Evolutionary conservation across 2,797 vertebrate genomes (phyloP).

Genomic region (Tapera naevia): DNA sequence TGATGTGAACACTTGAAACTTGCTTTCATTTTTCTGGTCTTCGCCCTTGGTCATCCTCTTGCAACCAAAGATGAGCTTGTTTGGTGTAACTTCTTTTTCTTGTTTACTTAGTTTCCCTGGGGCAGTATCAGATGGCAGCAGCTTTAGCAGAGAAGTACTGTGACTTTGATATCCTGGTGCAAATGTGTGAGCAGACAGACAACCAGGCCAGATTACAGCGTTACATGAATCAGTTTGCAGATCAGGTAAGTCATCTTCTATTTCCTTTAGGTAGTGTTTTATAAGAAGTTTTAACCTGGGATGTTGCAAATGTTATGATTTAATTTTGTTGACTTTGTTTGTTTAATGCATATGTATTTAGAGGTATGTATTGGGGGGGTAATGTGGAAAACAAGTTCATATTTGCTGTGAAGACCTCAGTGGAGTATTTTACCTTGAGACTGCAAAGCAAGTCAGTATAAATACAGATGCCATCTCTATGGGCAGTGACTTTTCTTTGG

Average conservation of each 20-base stretch:
- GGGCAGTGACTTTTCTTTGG: background rate
- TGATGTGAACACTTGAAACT: background rate
- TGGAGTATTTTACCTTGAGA: background rate
- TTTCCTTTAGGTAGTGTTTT: background rate
- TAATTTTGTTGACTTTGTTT: no score
- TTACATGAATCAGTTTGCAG: constrained; percentile 93
- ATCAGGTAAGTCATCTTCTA: constrained; percentile 81
- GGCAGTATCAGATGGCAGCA: constrained; percentile 91
- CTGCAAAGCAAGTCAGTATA: background rate
- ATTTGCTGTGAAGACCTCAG: background rate
- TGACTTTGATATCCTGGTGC: constrained; percentile 96
- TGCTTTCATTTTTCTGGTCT: background rate
- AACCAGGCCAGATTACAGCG: constrained; percentile 92
- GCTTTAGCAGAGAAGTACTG: constrained; percentile 95
- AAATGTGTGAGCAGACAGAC: constrained; percentile 94
- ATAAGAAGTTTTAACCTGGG: background rate
- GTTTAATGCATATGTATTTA: background rate
- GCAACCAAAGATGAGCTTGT: background rate
- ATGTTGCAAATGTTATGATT: background rate
- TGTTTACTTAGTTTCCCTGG: constrained; percentile 83
- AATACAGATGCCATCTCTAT: accelerated
- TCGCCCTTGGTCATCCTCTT: no score
- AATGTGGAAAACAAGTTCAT: background rate
- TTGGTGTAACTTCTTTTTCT: background rate
- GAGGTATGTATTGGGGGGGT: accelerated